These are phyloP conservation scores for Linnaemya tessellans DNA, from an alignment of 2,888 invertebrate genomes.

Conservation along the genomic window DNA sequence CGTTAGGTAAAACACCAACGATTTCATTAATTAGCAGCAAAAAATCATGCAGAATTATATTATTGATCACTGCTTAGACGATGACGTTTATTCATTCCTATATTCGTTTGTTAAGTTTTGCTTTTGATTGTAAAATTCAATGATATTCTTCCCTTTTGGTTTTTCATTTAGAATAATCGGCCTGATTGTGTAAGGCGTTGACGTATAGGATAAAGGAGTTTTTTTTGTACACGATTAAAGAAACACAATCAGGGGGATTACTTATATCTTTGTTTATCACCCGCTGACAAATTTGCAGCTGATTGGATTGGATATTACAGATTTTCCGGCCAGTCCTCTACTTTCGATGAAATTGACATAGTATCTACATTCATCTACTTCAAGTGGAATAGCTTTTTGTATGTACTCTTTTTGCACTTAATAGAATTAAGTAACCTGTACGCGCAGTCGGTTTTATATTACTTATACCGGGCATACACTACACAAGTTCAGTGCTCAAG, in stretches of 20 bases:
- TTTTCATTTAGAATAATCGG: conserved; percentile 34
- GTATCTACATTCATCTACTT: conserved; percentile 21
- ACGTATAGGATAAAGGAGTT: no score
- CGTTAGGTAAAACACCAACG: conserved; percentile 30
- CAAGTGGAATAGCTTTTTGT: conserved; percentile 22
- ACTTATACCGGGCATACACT: not conserved
- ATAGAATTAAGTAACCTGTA: no score
- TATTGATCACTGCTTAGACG: conserved; percentile 50
- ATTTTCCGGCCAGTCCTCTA: conserved; percentile 36
- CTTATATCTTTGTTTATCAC: conserved; percentile 36
- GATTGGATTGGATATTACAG: conserved; percentile 28
- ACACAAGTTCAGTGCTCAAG: conserved; percentile 1
- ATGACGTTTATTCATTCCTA: conserved; percentile 53
- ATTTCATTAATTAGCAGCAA: conserved; percentile 39
- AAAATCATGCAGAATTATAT: conserved; percentile 28
- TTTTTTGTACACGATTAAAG: no score
- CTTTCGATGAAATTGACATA: conserved; percentile 30
- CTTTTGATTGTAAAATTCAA: conserved; percentile 29
- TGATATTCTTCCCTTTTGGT: conserved; percentile 40
- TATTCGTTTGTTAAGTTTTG: conserved; percentile 40
- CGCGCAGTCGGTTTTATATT: no score
- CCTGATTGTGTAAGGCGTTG: no score
- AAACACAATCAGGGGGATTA: no score
- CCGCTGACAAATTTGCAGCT: conserved; percentile 1
- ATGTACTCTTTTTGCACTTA: no score